Percentiles rank a stretch among this genome's conserved stretches.
Evolutionary conservation across 2,888 invertebrate genomes (phyloP).

Genomic region (Apotomis betuletana): DNA sequence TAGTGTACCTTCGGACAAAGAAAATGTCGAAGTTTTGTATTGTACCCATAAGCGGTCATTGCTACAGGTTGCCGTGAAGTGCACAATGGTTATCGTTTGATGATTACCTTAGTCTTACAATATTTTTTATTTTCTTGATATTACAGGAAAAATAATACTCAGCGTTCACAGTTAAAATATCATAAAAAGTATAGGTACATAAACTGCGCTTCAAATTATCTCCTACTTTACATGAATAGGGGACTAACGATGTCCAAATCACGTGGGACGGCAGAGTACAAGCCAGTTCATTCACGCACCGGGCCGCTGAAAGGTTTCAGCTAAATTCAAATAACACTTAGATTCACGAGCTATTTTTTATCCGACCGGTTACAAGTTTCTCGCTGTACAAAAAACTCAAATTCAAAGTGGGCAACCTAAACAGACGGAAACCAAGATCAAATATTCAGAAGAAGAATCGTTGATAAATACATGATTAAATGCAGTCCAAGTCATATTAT

Average conservation of each 20-base stretch:
- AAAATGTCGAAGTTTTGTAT: too few species aligned
- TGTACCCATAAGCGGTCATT: too few species aligned
- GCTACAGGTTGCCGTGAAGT: too few species aligned
- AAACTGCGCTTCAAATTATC: constrained; percentile 48
- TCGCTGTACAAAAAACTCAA: too few species aligned
- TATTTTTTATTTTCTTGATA: not conserved
- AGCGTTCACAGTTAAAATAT: not conserved
- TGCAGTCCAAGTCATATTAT: too few species aligned
- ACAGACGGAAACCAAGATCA: too few species aligned
- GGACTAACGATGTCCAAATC: constrained; percentile 71
- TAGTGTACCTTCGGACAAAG: too few species aligned
- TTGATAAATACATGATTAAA: too few species aligned
- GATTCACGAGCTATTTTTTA: not conserved
- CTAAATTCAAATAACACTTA: not conserved
- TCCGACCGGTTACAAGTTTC: too few species aligned
- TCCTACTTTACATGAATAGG: constrained; percentile 69
- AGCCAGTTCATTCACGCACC: constrained; percentile 56
- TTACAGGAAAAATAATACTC: not conserved
- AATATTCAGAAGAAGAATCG: too few species aligned
- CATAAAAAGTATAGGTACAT: constrained; percentile 27
- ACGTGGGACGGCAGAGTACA: constrained; percentile 70
- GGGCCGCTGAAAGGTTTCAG: not conserved
- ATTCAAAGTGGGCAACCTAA: too few species aligned
- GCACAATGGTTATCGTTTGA: too few species aligned
- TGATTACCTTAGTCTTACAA: not conserved